Evolutionary conservation across 2,113 vertebrate species (phyloP), one percentile per base, ranked within the genome.

Genomic region (Ammodytes marinus): DNA sequence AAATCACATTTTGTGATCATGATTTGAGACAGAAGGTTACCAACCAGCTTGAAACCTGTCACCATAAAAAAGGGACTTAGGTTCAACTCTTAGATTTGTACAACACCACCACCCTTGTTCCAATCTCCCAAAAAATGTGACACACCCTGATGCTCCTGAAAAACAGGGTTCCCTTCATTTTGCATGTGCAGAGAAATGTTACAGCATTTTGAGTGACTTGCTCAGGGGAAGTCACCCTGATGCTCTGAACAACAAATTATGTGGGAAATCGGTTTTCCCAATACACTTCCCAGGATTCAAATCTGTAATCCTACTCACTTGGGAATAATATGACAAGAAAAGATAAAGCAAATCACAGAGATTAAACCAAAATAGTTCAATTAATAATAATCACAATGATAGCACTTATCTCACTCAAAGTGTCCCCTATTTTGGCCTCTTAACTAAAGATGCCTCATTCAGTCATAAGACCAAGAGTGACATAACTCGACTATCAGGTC

Each of bases 401-500:
- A 27, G 27, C 5, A 58, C 1, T 9, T 9, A 53, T 42, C 39
- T 2, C 9, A 8, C 43, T 39, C 14, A 19, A 17, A n/a, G 5
- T 39, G 35, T 49, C 4, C 15, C 45, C 64, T 1, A 60, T 35
- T 53, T 43, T n/a, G 7, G 49, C 40, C 37, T 46, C 14, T 19
- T 35, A 10, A 39, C 52, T 75, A 13, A 46, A 64, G 11, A 35
- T 47, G 42, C 6, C 54, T 4, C 57, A 14, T 39, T 61, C 42
- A 9, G 69, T 83, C 69, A 81, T 35, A 69, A 68, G 61, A 68
- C 69, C 9, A 54, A 45, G 54, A 45, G 46, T 45, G 66, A 60
- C 60, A 14, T 69, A 42, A 40, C 12, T 61, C 8, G 49, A 59
- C 37, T 53, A 60, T 77, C 35, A 37, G 52, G 17, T 79, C 35